Base-by-base conservation (phyloP, 2,888 invertebrate genomes). In the Perizoma affinitatum region DNA sequence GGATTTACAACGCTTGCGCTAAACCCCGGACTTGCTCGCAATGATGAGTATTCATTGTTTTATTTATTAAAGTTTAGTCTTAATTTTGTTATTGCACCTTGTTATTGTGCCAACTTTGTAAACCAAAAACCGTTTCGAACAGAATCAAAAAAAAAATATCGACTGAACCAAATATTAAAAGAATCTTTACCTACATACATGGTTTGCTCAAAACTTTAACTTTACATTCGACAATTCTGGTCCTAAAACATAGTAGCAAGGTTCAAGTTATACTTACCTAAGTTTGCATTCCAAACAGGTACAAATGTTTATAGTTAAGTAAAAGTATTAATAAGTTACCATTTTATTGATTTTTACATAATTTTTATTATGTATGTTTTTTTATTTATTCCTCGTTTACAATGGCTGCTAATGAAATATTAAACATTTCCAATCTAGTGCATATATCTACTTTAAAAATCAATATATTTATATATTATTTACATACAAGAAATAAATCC, bases 21-120 rank as follows among this genome's bases (percentile, higher is more conserved):
- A 86, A 73, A 77, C 84, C 78, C 79, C 80, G 90, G 91, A 90
- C 84, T 86, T 89, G 86, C 89, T 90, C 87, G 86, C 87, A 91
- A 92, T 90, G 92, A 92, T 92, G 92, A 92, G 92, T 92, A 92
- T 87, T 86, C 81, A 80, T 87, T 88, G 84, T 84, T 88, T 88
- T 88, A 84, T 87, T 89, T 86, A 87, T 84, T 81, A 79, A 76
- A 72, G 73, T 69, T 66, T 74, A 71, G 70, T 68, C 69, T 63
- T 71, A 67, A 65, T 71, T 66, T 75, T 79, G 79, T 79, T 78
- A 78, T 71, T 71, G 70, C 75, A 73, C 76, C 64, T 76, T 74
- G 66, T 69, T 69, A 65, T 68, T 67, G 65, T 66, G 65, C 63
- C 57, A 60, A 67, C 61, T 67, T 62, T 69, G 66, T 66, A 54